phyloP scores from a whole-genome alignment of 2,113 vertebrate genomes.

The Ibidorhyncha struthersii region DNA sequence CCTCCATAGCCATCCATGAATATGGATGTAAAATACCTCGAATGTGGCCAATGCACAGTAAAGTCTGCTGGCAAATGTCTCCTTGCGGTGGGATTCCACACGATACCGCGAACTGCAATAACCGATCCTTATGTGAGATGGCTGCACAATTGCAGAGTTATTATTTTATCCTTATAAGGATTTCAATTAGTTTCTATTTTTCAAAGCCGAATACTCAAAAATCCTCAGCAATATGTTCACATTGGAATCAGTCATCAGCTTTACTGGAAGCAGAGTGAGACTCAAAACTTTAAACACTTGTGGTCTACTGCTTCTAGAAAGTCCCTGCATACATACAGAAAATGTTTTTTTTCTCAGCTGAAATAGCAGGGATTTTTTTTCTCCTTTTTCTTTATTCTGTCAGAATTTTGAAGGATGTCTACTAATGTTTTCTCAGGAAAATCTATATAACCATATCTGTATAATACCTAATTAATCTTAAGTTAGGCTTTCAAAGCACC shows the following conservation, averaged over 20 bases:
- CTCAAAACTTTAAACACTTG: neutral
- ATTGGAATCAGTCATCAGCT: neutral
- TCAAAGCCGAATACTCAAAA: neutral
- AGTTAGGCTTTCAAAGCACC: neutral
- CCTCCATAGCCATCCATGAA: neutral
- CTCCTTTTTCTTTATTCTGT: neutral
- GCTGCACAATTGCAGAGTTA: neutral
- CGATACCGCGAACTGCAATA: neutral
- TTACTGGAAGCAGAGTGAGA: neutral
- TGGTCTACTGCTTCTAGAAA: neutral
- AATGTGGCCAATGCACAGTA: rapidly evolving
- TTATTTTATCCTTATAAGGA: constrained; percentile 24
- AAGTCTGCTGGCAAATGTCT: neutral
- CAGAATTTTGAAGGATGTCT: neutral
- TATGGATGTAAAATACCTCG: neutral
- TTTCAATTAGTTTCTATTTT: constrained; percentile 25
- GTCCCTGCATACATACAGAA: neutral
- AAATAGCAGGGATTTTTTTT: neutral
- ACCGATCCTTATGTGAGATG: neutral
- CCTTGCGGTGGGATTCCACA: neutral
- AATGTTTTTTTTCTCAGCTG: neutral
- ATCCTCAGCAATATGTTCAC: neutral
- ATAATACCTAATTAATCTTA: neutral
- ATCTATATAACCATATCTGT: neutral
- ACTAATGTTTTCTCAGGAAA: neutral